phyloP scores from a whole-genome alignment of 1,140 invertebrate genomes.

The Heliothis virescens region DNA sequence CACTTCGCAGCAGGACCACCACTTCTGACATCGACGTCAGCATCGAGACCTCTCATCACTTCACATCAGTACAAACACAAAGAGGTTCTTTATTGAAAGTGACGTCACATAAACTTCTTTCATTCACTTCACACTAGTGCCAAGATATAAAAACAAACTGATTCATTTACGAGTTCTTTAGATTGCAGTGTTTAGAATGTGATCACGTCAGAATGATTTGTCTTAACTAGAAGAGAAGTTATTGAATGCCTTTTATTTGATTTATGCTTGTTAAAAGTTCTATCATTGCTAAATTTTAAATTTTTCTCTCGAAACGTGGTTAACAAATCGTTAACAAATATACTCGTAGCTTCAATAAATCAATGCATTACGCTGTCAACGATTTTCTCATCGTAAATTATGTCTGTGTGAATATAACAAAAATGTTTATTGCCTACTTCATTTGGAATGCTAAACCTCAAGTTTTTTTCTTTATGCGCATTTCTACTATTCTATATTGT shows the following conservation, averaged over 20 bases:
- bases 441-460: neutral
- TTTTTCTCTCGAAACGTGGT: neutral
- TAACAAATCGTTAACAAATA: neutral
- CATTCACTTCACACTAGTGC: neutral
- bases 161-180: neutral
- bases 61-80: constrained; percentile 4
- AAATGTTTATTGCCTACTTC: neutral
- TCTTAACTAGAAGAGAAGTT: neutral
- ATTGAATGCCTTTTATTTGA: neutral
- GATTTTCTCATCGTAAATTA: constrained; percentile 35
- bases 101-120: neutral
- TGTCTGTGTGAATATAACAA: neutral
- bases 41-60: constrained; percentile 56
- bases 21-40: constrained; percentile 67
- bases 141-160: neutral
- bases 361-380: constrained; percentile 5
- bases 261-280: neutral
- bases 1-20: constrained; percentile 66
- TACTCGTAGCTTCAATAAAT: neutral
- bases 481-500: too few relatives aligned
- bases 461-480: too few relatives aligned
- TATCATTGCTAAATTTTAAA: neutral
- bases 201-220: neutral
- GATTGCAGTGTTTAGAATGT: neutral
- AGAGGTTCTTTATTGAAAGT: neutral